Percentiles rank a stretch among this genome's conserved stretches.
These are phyloP conservation scores for Pseudocheirus occidentalis DNA, from an alignment of 2,797 vertebrate genomes.

Conservation along the genomic window DNA sequence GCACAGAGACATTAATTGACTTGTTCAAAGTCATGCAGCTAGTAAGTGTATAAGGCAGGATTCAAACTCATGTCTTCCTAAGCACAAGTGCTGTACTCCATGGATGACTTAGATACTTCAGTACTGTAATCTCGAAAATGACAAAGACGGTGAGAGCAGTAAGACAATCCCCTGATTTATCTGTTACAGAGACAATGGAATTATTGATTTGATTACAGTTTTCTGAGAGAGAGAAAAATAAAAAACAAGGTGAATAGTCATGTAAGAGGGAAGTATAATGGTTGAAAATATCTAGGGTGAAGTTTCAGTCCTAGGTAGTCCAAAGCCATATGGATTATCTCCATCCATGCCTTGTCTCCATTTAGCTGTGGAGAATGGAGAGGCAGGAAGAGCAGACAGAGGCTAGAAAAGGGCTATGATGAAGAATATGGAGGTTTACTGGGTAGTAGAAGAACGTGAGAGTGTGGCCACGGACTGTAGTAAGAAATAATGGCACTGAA, in stretches of 20 bases:
- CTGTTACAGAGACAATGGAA: background rate
- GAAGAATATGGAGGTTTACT: background rate
- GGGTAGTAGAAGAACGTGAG: background rate
- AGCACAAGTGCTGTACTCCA: background rate
- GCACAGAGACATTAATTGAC: background rate
- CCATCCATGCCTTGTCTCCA: background rate
- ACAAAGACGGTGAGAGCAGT: background rate
- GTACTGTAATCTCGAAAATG: background rate
- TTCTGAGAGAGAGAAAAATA: background rate
- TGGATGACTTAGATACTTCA: background rate
- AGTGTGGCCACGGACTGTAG: background rate
- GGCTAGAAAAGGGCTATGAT: background rate
- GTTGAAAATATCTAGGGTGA: too few relatives aligned
- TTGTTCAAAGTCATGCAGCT: background rate
- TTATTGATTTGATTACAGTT: background rate
- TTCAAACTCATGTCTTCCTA: background rate
- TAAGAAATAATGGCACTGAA: background rate
- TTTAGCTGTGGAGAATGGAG: background rate
- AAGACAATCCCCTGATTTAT: background rate
- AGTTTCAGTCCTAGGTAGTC: too few relatives aligned
- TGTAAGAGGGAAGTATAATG: background rate
- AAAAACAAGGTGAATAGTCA: background rate
- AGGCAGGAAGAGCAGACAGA: background rate
- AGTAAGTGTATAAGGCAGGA: background rate
- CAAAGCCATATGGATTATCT: background rate